Conservation (phyloP, 1,140 invertebrate species). For the Batillaria attramentaria region DNA sequence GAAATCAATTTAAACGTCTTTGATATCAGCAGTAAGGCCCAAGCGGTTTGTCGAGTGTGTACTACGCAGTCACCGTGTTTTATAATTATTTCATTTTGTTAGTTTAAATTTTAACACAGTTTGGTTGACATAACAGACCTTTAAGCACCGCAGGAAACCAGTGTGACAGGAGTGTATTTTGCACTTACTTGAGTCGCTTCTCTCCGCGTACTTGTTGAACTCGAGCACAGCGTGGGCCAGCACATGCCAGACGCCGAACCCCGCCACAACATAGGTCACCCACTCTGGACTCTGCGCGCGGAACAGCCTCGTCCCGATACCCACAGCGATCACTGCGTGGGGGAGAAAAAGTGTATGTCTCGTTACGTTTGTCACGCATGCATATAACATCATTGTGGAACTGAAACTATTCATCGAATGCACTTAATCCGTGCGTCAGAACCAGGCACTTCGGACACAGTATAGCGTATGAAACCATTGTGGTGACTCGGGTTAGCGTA, state of each 20-base stretch:
- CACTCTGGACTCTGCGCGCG: conserved; percentile 86
- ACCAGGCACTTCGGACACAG: no score
- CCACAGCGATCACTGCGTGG: conserved; percentile 92
- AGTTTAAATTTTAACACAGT: no score
- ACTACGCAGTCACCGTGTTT: no score
- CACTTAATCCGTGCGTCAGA: no score
- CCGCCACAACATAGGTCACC: conserved; percentile 87
- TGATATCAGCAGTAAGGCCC: background rate
- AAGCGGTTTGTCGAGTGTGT: background rate
- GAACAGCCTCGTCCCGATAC: conserved; percentile 86
- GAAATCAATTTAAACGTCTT: conserved; percentile 7
- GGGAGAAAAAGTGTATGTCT: no score
- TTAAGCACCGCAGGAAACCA: no score
- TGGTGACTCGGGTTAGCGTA: no score
- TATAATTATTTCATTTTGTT: no score
- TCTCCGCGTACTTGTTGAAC: conserved; percentile 24
- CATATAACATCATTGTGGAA: background rate
- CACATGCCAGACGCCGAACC: conserved; percentile 89
- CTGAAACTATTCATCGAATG: no score
- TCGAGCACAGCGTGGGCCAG: conserved; percentile 86
- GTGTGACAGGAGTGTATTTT: background rate
- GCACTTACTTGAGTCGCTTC: background rate
- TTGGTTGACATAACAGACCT: no score
- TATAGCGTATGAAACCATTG: no score
- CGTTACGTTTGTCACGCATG: no score